phyloP scores from a whole-genome alignment of 2,888 invertebrate genomes.

The Icerya purchasi region DNA sequence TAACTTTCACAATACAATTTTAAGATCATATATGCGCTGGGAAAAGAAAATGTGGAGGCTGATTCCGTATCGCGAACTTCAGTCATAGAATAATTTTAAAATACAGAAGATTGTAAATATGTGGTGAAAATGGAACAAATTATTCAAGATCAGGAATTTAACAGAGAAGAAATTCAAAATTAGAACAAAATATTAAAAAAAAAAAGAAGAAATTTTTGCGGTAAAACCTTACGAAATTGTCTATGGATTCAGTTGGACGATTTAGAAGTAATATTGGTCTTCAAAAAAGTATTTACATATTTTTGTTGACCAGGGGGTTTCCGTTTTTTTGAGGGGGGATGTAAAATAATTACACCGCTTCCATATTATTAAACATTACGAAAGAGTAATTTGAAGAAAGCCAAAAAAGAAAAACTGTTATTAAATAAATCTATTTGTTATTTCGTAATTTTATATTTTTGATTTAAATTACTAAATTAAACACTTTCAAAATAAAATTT shows the following conservation, averaged over 20 bases:
- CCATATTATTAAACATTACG: neutral
- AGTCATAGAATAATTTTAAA: conserved; percentile 4
- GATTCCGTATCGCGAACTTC: conserved; percentile 2
- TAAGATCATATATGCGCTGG: conserved; percentile 2
- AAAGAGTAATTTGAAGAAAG: neutral
- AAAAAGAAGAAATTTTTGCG: neutral
- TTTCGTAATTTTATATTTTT: neutral
- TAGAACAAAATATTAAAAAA: neutral
- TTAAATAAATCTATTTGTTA: neutral
- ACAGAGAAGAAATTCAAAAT: neutral
- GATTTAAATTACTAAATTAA: neutral
- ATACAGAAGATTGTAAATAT: neutral
- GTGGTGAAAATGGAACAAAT: neutral
- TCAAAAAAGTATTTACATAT: neutral
- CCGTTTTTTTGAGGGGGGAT: neutral
- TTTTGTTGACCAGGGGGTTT: neutral
- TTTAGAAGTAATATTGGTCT: neutral
- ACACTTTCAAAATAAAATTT: neutral
- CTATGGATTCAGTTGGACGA: too few relatives aligned
- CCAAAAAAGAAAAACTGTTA: too few relatives aligned
- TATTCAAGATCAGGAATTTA: neutral
- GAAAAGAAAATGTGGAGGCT: conserved; percentile 4
- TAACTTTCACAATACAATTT: conserved; percentile 1
- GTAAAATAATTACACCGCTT: neutral
- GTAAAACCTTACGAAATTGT: neutral